Base-by-base conservation (phyloP, 2,113 vertebrate genomes). In the Tupaia tana region DNA sequence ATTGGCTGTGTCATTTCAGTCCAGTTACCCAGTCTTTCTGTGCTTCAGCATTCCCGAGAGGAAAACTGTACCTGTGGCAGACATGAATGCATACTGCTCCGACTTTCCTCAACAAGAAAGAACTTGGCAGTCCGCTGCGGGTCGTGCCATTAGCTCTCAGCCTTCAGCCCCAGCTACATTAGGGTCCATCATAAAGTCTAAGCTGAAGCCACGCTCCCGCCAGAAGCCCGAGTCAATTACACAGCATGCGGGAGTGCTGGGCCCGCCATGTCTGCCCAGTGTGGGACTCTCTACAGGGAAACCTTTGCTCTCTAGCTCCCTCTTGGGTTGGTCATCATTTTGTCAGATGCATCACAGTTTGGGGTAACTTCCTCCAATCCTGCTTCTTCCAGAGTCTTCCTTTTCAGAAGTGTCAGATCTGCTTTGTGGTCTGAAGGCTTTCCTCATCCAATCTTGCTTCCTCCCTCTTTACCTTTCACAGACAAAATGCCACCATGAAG, bases 71-170 rank as follows among this genome's bases (percentile, higher is more conserved):
- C 16, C n/a, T 61, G 14, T 56, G 24, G 27, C 58, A 80, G 31
- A 15, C 56, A n/a, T 1, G n/a, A 18, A 52, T 34, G 6, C 15
- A 10, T 29, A 13, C 3, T 66, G 3, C 25, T 86, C 2, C 29
- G 25, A 58, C 20, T 58, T 15, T 8, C 52, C 20, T 71, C 71
- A 43, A 43, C 6, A 7, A n/a, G 31, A 52, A 79, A 74, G 18
- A 89, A 16, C 24, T 24, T 52, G 59, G 15, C 2, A 9, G 25
- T 43, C 20, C 10, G 19, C 52, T 25, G 18, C 12, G 19, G 74
- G 5, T 3, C 19, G 5, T 54, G 54, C 2, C 8, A 0, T 9
- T 27, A 27, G 4, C 19, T 16, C 10, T 27, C 3, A 0, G 1
- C 24, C 18, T 80, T 75, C 7, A 70, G 6, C 0, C 13, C 0